A percentile compares a stretch with the other conserved stretches of the same genome.
phyloP scores from a whole-genome alignment of 2,113 vertebrate genomes.

The Eclectus roratus region DNA sequence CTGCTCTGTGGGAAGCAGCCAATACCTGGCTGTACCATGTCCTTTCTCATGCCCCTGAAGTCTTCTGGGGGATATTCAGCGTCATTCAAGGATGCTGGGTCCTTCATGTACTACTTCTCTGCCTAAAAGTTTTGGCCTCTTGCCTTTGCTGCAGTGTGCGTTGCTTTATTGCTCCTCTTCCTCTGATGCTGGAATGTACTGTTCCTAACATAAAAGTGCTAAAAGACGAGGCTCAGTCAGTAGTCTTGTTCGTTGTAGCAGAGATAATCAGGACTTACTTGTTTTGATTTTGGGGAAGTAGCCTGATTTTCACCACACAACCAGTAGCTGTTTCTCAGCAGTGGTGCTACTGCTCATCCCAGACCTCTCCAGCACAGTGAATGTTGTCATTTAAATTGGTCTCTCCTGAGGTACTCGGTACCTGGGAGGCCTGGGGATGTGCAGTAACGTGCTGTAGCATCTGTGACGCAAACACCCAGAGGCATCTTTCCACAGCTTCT shows the following conservation, averaged over 20 bases:
- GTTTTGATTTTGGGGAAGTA: not conserved
- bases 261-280: not conserved
- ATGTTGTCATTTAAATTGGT: not conserved
- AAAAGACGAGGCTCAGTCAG: not conserved
- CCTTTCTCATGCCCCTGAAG: not conserved
- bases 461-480: not conserved
- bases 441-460: fast-evolving
- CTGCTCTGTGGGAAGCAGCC: not conserved
- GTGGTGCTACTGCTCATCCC: not conserved
- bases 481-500: not conserved
- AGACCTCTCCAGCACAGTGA: not conserved
- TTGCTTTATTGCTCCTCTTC: not conserved
- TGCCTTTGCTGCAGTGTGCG: not conserved
- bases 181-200: not conserved
- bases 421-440: not conserved
- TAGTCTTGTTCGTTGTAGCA: not conserved
- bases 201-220: not conserved
- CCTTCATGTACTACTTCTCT: not conserved
- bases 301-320: not conserved
- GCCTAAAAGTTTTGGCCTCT: not conserved
- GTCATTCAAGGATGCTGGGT: not conserved
- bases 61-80: not conserved
- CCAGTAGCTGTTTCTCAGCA: not conserved
- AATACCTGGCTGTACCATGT: not conserved
- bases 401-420: not conserved